These are phyloP conservation scores for Nemopilema nomurai DNA, from an alignment of 30 jellyfish, hydroid and myxozoan genomes.

Conservation along the genomic window DNA sequence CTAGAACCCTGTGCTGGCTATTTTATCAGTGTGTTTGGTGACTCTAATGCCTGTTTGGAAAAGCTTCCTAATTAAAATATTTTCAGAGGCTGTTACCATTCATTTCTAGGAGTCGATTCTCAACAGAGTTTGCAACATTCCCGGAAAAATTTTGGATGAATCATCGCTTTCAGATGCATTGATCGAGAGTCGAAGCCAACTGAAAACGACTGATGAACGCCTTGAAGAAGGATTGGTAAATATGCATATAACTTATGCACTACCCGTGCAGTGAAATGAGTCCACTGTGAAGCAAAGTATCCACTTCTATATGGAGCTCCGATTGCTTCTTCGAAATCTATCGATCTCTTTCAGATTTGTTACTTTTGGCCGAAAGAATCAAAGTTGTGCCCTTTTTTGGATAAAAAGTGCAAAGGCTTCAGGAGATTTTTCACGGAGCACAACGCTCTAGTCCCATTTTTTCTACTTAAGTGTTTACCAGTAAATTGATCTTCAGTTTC, in stretches of 20 bases:
- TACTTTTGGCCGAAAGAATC: too few relatives aligned
- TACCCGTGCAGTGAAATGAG: too few relatives aligned
- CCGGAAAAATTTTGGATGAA: constrained; percentile 57
- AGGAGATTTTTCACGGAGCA: too few relatives aligned
- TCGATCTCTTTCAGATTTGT: too few relatives aligned
- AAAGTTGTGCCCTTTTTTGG: too few relatives aligned
- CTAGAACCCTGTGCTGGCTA: too few relatives aligned
- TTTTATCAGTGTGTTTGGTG: neutral
- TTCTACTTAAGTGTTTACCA: neutral
- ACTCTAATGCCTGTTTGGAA: neutral
- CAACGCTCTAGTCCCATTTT: too few relatives aligned
- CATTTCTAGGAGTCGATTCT: constrained; percentile 33
- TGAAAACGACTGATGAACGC: constrained; percentile 18
- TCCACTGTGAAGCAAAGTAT: too few relatives aligned
- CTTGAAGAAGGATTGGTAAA: constrained; percentile 48
- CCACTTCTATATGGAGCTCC: too few relatives aligned
- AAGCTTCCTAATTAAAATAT: neutral
- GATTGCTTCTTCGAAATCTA: too few relatives aligned
- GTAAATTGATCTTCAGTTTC: neutral
- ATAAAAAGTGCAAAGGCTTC: too few relatives aligned
- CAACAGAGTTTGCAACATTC: constrained; percentile 21
- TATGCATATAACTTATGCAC: neutral
- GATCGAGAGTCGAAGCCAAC: constrained; percentile 35
- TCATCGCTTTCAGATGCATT: constrained; percentile 14
- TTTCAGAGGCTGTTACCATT: too few relatives aligned